phyloP scores from a whole-genome alignment of 2,113 vertebrate species.

The Tragelaphus strepsiceros region DNA sequence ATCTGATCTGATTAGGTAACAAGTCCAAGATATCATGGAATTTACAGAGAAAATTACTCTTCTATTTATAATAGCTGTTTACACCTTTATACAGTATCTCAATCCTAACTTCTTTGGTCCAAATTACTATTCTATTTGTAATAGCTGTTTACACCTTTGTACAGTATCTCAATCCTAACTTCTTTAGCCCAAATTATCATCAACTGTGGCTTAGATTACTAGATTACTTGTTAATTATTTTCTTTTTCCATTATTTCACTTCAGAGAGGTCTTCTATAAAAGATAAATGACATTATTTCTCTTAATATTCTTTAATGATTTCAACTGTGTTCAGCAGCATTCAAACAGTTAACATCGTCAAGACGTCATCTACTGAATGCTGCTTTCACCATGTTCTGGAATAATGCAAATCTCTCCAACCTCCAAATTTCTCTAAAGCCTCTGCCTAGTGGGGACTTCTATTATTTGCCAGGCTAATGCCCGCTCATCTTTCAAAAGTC shows the following conservation, averaged over 20 bases:
- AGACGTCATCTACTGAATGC: neutral
- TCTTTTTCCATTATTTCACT: neutral
- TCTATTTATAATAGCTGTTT: neutral
- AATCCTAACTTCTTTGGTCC: neutral
- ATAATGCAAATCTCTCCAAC: neutral
- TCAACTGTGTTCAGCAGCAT: neutral
- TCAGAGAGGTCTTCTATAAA: neutral
- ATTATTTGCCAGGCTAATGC: neutral
- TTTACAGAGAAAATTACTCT: neutral
- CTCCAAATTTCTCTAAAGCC: neutral
- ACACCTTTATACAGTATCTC: neutral
- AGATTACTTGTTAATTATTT: neutral
- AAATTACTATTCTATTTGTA: neutral
- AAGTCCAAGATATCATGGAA: neutral
- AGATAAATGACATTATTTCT: neutral
- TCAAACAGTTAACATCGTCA: neutral
- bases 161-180: neutral
- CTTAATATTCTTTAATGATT: neutral
- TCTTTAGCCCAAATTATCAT: neutral
- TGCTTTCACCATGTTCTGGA: neutral
- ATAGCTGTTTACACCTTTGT: neutral
- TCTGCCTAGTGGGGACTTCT: neutral
- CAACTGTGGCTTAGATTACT: neutral
- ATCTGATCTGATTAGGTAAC: neutral
- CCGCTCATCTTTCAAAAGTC: neutral